Conservation (phyloP, 1,140 invertebrate genomes). For the Halyomorpha halys region DNA sequence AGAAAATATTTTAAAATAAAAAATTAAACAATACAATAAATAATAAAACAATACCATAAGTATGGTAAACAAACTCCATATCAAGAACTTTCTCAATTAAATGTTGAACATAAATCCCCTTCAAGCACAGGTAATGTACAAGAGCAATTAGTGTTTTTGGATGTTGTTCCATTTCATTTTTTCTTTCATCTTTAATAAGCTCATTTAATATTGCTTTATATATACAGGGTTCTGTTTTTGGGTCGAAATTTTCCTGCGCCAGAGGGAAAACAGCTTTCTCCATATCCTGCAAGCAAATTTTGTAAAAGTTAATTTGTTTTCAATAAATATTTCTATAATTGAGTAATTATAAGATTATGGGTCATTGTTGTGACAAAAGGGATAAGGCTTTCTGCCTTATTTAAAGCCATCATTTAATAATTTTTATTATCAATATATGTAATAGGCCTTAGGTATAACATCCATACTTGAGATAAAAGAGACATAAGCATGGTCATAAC, state of each 20-base stretch:
- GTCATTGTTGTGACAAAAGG: too few species aligned
- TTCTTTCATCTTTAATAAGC: background rate
- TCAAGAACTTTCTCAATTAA: background rate
- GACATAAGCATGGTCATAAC: too few species aligned
- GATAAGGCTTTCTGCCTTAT: too few species aligned
- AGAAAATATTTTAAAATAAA: background rate
- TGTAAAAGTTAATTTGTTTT: too few species aligned
- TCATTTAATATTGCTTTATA: background rate
- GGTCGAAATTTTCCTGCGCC: background rate
- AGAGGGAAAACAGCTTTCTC: background rate
- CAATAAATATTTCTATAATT: too few species aligned
- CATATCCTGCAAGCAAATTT: conserved; percentile 3
- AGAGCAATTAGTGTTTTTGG: background rate
- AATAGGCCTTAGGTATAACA: too few species aligned
- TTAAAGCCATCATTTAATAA: too few species aligned
- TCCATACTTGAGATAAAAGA: too few species aligned
- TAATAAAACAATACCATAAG: conserved; percentile 7
- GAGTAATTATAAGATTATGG: too few species aligned
- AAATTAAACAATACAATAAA: background rate
- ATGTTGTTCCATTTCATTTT: background rate
- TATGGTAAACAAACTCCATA: background rate
- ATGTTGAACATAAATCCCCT: background rate
- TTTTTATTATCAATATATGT: too few species aligned
- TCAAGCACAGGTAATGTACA: background rate
- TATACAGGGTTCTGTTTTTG: background rate